Evolutionary conservation across 1,140 invertebrate genomes (phyloP).

Genomic region (Macrobrachium nipponense): DNA sequence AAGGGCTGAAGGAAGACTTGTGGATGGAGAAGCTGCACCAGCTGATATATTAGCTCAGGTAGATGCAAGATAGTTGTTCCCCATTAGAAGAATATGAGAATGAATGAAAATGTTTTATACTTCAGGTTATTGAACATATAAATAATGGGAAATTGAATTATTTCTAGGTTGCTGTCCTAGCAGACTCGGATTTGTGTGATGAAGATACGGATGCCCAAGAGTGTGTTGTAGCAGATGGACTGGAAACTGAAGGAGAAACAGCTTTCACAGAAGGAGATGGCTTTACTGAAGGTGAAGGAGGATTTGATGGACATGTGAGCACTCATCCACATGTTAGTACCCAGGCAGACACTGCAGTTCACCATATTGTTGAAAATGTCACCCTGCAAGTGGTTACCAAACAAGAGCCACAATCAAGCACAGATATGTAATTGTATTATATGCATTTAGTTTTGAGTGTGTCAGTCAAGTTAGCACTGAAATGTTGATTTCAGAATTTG

Average conservation of each 20-base stretch:
- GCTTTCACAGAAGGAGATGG: slow-evolving; percentile 55
- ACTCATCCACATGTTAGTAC: slow-evolving; percentile 26
- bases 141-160: background rate
- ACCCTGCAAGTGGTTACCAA: slow-evolving; percentile 50
- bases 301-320: slow-evolving; percentile 57
- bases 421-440: slow-evolving; percentile 23
- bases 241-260: slow-evolving; percentile 61
- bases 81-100: background rate
- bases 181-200: slow-evolving; percentile 61
- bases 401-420: slow-evolving; percentile 45
- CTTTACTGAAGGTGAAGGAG: slow-evolving; percentile 51
- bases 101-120: background rate
- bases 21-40: slow-evolving; percentile 48
- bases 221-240: slow-evolving; percentile 32
- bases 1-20: slow-evolving; percentile 55
- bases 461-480: too few relatives aligned
- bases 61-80: background rate
- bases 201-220: slow-evolving; percentile 61
- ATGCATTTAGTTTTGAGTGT: too few relatives aligned
- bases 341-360: slow-evolving; percentile 47
- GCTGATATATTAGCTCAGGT: slow-evolving; percentile 62
- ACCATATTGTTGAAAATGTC: slow-evolving; percentile 62
- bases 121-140: background rate
- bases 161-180: slow-evolving; percentile 60
- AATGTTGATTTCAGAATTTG: too few relatives aligned